Base-by-base conservation (phyloP, 2,888 invertebrate genomes). In the Lasioglossum zephyrum region DNA sequence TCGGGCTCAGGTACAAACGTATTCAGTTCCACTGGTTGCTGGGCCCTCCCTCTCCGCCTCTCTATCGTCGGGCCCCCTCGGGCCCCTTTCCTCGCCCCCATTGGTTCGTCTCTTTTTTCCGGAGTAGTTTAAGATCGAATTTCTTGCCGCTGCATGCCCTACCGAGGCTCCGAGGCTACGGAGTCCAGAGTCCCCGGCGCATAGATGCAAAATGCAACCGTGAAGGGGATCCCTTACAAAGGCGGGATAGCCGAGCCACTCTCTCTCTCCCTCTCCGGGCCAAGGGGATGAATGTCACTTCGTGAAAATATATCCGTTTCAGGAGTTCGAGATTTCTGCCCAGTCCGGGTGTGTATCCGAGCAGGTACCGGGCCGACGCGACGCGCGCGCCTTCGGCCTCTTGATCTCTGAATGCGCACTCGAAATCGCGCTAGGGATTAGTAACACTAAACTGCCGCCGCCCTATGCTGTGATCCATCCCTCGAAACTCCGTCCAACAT, bases 291-390 rank as follows among this genome's bases (percentile, higher is more conserved):
- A 92, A 93, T 94, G 94, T 93, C 94, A 93, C 92, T 92, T 85
- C 91, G 93, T 93, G 93, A 95, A 94, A 95, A 95, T 95, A 95
- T 95, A 95, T 95, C 95, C 95, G 95, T 95, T 95, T 95, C 95
- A 91, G 73, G 76, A 90, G 91, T 91, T 88, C 77, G 91, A 88
- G 88, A 88, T 88, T 90, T 86, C 84, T 85, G 66, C 77, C 79
- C 53, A 36, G 57, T 66, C 36, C 53, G 22, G 53, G 39, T 77
- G 53, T 73, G 73, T 79, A 84, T 75, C 87, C 66, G 22, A 69
- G 82, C 86, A 80, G 85, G 84, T 86, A 80, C 85, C 81, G 73
- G 73, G 22, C 36, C 3, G 36, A 36, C 77, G 70, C 31, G 31
- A 36, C 77, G 70, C 72, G 73, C 63, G 57, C 60, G 82, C 49